Percentiles rank a stretch among this genome's conserved stretches.
phyloP scores from a whole-genome alignment of 2,113 vertebrate genomes.

The Haemorhous mexicanus region DNA sequence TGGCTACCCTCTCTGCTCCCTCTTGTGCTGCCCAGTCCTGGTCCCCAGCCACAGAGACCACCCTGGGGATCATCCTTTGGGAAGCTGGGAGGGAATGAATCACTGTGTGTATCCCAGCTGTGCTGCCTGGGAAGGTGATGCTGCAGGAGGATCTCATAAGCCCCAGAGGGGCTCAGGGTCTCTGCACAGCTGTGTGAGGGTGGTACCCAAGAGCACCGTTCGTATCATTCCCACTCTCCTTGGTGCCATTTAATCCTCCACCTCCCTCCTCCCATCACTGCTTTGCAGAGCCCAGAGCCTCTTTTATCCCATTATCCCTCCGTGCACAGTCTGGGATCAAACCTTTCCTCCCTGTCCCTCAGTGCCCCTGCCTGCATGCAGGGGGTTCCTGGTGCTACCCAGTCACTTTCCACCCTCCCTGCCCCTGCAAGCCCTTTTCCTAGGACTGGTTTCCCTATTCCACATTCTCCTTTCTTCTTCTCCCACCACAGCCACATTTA shows the following conservation, averaged over 20 bases:
- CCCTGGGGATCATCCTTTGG: not conserved
- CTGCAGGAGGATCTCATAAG: not conserved
- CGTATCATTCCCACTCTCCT: not conserved
- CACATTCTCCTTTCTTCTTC: not conserved
- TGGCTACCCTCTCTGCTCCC: not conserved
- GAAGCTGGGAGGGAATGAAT: not conserved
- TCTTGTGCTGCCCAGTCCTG: not conserved
- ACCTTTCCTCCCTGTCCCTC: not conserved
- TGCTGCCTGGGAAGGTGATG: not conserved
- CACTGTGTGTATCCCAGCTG: rapidly evolving
- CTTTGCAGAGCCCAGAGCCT: not conserved
- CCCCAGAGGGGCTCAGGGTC: not conserved
- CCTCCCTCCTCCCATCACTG: not conserved
- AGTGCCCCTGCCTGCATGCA: rapidly evolving
- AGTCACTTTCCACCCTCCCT: rapidly evolving
- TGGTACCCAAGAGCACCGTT: not conserved
- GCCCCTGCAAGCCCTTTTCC: not conserved
- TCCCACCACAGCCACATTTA: not conserved
- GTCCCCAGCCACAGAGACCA: rapidly evolving
- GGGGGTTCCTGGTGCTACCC: not conserved
- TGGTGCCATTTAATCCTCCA: not conserved
- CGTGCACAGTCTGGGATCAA: not conserved
- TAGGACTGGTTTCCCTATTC: not conserved
- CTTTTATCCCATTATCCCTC: not conserved
- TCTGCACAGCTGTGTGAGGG: not conserved